Evolutionary conservation across 2,113 vertebrate species (phyloP).

Genomic region (Trematocara marginatum): DNA sequence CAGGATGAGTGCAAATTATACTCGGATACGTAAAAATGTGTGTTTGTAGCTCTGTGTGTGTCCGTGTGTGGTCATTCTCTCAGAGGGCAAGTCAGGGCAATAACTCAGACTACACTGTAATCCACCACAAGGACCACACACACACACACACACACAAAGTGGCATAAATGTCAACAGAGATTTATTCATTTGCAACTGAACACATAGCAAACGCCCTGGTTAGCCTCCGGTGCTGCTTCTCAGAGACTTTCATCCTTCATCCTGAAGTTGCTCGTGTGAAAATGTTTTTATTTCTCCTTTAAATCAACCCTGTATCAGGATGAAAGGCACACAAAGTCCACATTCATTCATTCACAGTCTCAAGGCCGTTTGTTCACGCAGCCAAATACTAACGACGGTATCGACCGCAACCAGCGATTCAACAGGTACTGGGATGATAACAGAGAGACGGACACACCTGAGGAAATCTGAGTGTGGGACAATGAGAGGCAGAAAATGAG

Average conservation of each 20-base stretch:
- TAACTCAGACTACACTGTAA: background rate
- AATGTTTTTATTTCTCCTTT: background rate
- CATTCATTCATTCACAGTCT: background rate
- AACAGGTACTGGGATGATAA: background rate
- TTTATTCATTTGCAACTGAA: background rate
- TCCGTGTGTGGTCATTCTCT: background rate
- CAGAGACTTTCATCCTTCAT: background rate
- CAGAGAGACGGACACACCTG: background rate
- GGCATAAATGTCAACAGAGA: background rate
- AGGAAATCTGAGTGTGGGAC: background rate
- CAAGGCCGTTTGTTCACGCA: background rate
- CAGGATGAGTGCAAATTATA: slow-evolving; percentile 9
- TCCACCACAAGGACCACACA: background rate
- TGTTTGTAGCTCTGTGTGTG: background rate
- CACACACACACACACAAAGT: background rate
- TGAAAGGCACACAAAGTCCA: background rate
- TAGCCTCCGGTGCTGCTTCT: background rate
- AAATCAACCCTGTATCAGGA: background rate
- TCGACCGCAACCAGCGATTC: background rate
- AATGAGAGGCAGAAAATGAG: background rate
- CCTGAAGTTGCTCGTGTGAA: background rate
- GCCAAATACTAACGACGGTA: background rate
- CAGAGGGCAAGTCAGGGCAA: background rate
- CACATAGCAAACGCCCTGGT: background rate
- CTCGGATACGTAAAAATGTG: background rate